These are phyloP conservation scores for Buphagus erythrorhynchus DNA, from an alignment of 2,797 vertebrate genomes.

Conservation along the genomic window DNA sequence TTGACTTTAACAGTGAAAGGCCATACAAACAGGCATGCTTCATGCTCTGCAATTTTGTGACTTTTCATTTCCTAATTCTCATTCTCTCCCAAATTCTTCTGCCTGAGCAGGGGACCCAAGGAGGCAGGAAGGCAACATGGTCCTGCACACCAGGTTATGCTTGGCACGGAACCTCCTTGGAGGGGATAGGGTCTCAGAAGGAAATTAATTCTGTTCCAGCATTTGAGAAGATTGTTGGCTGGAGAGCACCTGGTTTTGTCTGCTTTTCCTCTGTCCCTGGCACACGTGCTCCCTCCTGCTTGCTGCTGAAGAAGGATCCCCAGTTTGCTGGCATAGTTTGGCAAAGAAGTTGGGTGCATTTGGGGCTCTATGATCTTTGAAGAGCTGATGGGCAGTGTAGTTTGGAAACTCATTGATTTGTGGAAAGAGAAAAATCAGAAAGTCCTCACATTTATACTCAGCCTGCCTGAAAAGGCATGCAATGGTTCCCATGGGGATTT, in stretches of 20 bases:
- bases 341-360: neutral
- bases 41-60: neutral
- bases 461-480: neutral
- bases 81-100: neutral
- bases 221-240: neutral
- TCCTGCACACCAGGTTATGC: neutral
- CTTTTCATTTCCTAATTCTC: neutral
- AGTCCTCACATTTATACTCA: neutral
- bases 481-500: neutral
- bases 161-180: neutral
- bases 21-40: neutral
- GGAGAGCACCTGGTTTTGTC: neutral
- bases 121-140: neutral
- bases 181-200: accelerated
- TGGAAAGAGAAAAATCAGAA: neutral
- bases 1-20: neutral
- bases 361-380: neutral
- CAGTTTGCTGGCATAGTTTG: neutral
- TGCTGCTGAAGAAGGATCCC: neutral
- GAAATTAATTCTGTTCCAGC: neutral
- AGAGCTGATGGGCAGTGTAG: neutral
- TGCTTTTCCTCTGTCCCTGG: neutral
- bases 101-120: neutral
- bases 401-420: neutral
- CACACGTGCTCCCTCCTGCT: neutral